These are phyloP conservation scores for Branchellion lobata DNA, from an alignment of 2,888 invertebrate species.

Conservation along the genomic window DNA sequence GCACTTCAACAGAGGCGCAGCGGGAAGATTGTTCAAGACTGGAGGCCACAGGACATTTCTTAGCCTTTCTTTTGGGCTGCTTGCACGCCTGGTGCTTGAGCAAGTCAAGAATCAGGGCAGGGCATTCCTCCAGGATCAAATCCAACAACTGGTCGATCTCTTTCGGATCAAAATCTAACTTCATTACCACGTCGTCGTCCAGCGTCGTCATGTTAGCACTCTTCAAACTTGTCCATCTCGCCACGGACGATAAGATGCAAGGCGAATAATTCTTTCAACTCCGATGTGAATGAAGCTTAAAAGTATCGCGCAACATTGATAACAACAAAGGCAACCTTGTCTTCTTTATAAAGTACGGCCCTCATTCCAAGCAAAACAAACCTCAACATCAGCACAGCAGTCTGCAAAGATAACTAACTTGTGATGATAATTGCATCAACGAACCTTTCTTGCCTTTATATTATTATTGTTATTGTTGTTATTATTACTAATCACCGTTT, in stretches of 20 bases:
- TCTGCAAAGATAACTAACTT: constrained; percentile 3
- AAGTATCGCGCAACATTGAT: too few relatives aligned
- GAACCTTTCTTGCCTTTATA: too few relatives aligned
- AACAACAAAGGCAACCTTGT: not conserved
- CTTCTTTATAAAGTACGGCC: not conserved
- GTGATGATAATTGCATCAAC: too few relatives aligned
- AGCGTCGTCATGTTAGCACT: not conserved
- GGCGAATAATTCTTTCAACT: too few relatives aligned
- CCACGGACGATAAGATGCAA: too few relatives aligned
- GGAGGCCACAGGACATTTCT: not conserved
- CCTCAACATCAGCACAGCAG: constrained; percentile 1
- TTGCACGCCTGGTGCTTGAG: not conserved
- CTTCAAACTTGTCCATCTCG: not conserved
- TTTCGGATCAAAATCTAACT: constrained; percentile 22
- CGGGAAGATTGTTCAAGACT: not conserved
- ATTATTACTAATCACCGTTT: too few relatives aligned
- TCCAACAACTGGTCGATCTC: constrained; percentile 10
- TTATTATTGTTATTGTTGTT: too few relatives aligned
- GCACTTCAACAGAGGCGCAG: not conserved
- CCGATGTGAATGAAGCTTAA: too few relatives aligned
- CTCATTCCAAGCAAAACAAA: not conserved
- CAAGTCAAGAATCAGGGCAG: not conserved
- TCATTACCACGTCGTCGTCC: not conserved
- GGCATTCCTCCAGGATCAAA: not conserved
- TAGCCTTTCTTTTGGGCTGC: not conserved